Percentiles rank a stretch among this genome's conserved stretches.
These are phyloP conservation scores for Ramphastos sulfuratus DNA, from an alignment of 2,113 vertebrate genomes.

Conservation along the genomic window DNA sequence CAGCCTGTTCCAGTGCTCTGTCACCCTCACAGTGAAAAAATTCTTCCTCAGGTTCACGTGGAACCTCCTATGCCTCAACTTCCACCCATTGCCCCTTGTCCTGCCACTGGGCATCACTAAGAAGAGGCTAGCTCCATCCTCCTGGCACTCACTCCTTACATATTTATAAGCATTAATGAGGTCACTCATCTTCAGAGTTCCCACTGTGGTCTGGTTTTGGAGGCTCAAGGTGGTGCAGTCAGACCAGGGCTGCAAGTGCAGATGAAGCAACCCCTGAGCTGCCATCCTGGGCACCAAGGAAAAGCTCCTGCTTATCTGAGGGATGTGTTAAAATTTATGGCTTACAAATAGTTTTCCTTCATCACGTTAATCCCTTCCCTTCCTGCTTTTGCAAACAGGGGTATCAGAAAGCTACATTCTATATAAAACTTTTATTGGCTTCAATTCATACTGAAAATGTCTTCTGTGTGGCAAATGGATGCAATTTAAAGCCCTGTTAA, in stretches of 20 bases:
- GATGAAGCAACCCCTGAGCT: not conserved
- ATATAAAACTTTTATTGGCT: slow-evolving; percentile 69
- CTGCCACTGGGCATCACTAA: too few species aligned
- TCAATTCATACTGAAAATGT: slow-evolving; percentile 66
- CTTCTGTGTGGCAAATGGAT: slow-evolving; percentile 72
- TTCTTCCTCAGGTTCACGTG: too few species aligned
- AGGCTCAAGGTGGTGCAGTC: not conserved
- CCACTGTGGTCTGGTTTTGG: not conserved
- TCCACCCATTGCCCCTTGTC: too few species aligned
- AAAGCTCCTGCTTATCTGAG: not conserved
- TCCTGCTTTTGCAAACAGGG: slow-evolving; percentile 27
- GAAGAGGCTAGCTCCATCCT: too few species aligned
- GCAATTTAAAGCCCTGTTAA: slow-evolving; percentile 76
- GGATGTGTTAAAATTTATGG: slow-evolving; percentile 33
- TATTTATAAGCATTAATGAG: too few species aligned
- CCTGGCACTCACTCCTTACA: too few species aligned
- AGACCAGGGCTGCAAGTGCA: not conserved
- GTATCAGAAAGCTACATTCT: slow-evolving; percentile 48
- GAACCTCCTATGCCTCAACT: too few species aligned
- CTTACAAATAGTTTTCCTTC: slow-evolving; percentile 52
- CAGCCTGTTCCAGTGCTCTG: too few species aligned
- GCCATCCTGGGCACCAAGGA: not conserved
- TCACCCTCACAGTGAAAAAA: too few species aligned
- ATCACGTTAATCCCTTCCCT: slow-evolving; percentile 47
- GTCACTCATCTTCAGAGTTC: not conserved